Percentiles rank a stretch among this genome's conserved stretches.
Evolutionary conservation across 2,797 vertebrate species (phyloP).

Genomic region (Lerista edwardsae): DNA sequence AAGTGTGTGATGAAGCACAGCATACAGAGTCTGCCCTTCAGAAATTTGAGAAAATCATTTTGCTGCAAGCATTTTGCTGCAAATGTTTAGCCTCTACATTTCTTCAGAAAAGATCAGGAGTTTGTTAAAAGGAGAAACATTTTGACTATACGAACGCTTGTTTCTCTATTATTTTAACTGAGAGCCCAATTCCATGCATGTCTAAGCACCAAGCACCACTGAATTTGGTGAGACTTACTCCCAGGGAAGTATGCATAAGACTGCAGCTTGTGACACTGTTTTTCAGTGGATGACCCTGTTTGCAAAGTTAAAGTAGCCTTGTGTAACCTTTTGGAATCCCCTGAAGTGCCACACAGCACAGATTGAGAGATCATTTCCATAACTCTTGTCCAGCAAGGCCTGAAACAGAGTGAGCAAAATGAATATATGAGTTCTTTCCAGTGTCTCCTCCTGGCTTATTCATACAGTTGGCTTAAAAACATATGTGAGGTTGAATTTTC

Average conservation of each 20-base stretch:
- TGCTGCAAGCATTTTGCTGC: neutral
- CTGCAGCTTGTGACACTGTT: no score
- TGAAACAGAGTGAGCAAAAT: conserved; percentile 61
- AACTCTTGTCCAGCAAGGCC: conserved; percentile 38
- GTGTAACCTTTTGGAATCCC: conserved; percentile 37
- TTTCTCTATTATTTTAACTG: conserved; percentile 38
- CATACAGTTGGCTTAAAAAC: neutral
- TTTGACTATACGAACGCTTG: neutral
- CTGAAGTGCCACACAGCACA: conserved; percentile 30
- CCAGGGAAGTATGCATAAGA: no score
- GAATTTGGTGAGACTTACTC: no score
- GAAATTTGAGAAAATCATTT: neutral
- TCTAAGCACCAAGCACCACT: no score
- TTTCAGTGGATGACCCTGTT: conserved; percentile 27
- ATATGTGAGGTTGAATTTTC: neutral
- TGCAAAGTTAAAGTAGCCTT: conserved; percentile 45
- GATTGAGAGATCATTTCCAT: conserved; percentile 49
- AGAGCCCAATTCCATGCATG: no score
- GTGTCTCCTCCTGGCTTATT: conserved; percentile 19
- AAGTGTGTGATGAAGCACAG: neutral
- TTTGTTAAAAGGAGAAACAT: neutral
- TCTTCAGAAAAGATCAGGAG: conserved; percentile 22
- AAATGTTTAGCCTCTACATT: neutral
- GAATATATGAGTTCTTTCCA: conserved; percentile 37
- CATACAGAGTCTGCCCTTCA: neutral